Conservation (phyloP, 2,113 vertebrate species). For the Nycticebus coucang region DNA sequence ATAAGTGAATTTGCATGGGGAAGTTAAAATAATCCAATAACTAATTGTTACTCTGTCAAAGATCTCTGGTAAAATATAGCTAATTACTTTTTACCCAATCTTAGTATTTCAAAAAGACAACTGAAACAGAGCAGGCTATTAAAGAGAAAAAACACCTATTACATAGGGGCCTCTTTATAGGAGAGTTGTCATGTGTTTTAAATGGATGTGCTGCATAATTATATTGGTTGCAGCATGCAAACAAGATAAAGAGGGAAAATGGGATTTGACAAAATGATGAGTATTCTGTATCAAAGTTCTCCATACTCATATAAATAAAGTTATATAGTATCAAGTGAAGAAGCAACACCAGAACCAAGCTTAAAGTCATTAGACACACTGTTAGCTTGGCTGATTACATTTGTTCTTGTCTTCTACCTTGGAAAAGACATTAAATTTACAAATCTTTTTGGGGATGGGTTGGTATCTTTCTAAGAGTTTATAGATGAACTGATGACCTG, state of each 20-base stretch:
- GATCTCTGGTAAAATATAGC: slow-evolving; percentile 44
- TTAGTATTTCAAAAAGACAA: slow-evolving; percentile 62
- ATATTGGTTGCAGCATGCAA: slow-evolving; percentile 49
- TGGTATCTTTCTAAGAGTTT: slow-evolving; percentile 48
- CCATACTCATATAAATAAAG: slow-evolving; percentile 51
- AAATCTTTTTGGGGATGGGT: slow-evolving; percentile 58
- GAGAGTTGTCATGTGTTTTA: slow-evolving; percentile 40
- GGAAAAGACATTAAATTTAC: slow-evolving; percentile 67
- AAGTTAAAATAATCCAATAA: slow-evolving; percentile 63
- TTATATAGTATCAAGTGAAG: slow-evolving; percentile 33
- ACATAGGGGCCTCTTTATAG: not conserved
- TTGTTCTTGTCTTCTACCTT: slow-evolving; percentile 67
- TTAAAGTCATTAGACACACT: slow-evolving; percentile 64
- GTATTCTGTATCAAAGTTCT: slow-evolving; percentile 48
- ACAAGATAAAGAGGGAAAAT: slow-evolving; percentile 51
- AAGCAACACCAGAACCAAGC: slow-evolving; percentile 70
- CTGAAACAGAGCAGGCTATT: slow-evolving; percentile 31
- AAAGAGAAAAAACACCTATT: not conserved
- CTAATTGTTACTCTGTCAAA: slow-evolving; percentile 65
- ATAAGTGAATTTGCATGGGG: slow-evolving; percentile 65
- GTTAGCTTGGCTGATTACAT: slow-evolving; percentile 75
- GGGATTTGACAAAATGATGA: slow-evolving; percentile 70
- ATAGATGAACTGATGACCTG: slow-evolving; percentile 44
- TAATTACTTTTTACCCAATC: slow-evolving; percentile 10
- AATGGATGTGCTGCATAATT: slow-evolving; percentile 62